phyloP scores from a whole-genome alignment of 2,888 invertebrate species.

The Tipula helvola region DNA sequence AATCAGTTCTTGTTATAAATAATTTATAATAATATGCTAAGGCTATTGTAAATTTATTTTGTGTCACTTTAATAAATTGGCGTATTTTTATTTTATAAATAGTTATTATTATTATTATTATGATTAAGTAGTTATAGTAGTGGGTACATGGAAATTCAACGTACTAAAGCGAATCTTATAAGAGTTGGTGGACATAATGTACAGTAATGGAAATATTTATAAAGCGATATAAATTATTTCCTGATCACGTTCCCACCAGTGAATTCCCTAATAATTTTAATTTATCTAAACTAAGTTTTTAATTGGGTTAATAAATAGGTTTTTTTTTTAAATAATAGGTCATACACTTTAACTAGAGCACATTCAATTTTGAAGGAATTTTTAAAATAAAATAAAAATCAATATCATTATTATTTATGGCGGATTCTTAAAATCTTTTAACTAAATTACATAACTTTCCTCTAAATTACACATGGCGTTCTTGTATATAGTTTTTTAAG shows the following conservation, averaged over 20 bases:
- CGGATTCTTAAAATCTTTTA: not conserved
- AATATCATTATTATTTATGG: not conserved
- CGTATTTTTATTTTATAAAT: not conserved
- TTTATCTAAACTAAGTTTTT: not conserved
- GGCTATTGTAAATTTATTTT: not conserved
- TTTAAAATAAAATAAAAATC: not conserved
- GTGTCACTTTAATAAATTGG: not conserved
- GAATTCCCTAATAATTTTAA: not conserved
- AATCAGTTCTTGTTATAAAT: conserved; percentile 4
- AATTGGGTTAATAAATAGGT: not conserved
- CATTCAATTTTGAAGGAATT: not conserved
- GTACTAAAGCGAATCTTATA: not conserved
- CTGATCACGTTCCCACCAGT: not conserved
- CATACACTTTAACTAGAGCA: not conserved
- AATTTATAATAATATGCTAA: not conserved
- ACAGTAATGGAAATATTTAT: not conserved
- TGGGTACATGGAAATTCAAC: not conserved
- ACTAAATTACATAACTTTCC: not conserved
- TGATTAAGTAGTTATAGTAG: not conserved
- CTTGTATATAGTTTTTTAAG: not conserved
- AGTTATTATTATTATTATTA: not conserved
- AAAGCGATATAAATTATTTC: not conserved
- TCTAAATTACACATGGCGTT: not conserved
- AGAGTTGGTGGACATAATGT: not conserved
- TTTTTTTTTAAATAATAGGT: not conserved